Evolutionary conservation across 2,888 invertebrate species (phyloP), one percentile per base, ranked within the genome.

Genomic region (Mellilla xanthometata): DNA sequence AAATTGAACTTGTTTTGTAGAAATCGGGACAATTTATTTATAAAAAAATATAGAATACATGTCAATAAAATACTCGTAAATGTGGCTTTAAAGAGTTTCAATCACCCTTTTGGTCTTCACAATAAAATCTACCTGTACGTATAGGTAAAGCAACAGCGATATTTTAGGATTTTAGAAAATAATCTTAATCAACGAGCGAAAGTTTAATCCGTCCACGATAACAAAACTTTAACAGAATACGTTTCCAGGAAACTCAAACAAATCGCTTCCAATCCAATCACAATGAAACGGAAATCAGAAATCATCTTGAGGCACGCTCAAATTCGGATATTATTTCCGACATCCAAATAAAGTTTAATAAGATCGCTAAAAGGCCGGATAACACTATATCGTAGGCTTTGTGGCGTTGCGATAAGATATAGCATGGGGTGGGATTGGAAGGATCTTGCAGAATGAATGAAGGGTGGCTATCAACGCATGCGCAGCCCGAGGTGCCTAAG

Each of bases 391-490:
- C 2, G 11, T 9, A 5, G 13, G 15, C 39, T 39, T 15, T 39
- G 31, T 11, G 0, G 10, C 8, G 1, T 2, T 6, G 10, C 2
- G 3, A 31, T 31, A 39, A 24, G 31, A 31, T 24, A 15, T 9
- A 10, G 1, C 11, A 13, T 39, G 6, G 8, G 1, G 24, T n/a
- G 24, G n/a, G 7, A 8, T 24, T 24, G 7, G 2, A 8, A 7
- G 24, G n/a, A n/a, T 24, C 28, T 28, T 28, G 26, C 26, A 1
- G 15, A 19, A 19, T 5, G n/a, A 24, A 58, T 65, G 58, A 60
- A 56, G 58, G 63, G 56, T 40, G 22, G 30, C 12, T 30, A 63
- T 63, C 54, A 34, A 49, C 65, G 68, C 67, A 65, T 68, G 68
- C 67, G 66, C 61, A 54, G 42, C 35, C 22, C 33, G 27, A 13